Conservation (phyloP, 2,888 invertebrate species). For the Cryptops parisi region DNA sequence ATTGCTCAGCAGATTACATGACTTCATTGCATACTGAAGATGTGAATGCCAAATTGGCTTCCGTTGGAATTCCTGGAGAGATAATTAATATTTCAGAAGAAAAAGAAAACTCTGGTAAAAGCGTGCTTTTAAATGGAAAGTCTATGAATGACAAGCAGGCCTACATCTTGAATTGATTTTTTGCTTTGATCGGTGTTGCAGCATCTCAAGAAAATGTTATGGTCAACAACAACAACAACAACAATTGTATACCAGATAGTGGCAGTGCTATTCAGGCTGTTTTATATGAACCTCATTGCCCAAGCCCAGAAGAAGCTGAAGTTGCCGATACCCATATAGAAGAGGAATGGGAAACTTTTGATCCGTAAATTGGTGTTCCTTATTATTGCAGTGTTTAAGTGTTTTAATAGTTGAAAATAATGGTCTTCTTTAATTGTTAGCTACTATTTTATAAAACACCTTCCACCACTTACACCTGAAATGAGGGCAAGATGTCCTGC, state of each 20-base stretch:
- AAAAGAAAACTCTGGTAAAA: conserved; percentile 4
- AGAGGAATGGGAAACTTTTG: conserved; percentile 63
- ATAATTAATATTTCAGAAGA: background rate
- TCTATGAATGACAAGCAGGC: background rate
- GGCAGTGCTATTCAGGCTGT: conserved; percentile 1
- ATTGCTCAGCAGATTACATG: background rate
- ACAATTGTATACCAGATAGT: background rate
- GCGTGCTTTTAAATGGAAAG: background rate
- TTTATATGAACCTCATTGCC: conserved; percentile 19
- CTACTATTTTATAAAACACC: conserved; percentile 78
- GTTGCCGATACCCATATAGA: conserved; percentile 29
- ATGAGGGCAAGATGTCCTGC: conserved; percentile 63
- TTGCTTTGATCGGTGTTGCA: background rate
- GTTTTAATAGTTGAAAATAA: too few species aligned
- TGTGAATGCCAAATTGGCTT: conserved; percentile 2
- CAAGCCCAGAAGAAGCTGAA: conserved; percentile 24
- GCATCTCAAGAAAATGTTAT: conserved; percentile 1
- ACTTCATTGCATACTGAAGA: background rate
- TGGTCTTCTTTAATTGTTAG: conserved; percentile 24
- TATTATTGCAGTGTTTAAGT: too few species aligned
- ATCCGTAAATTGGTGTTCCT: conserved; percentile 40
- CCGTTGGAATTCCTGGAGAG: conserved; percentile 3
- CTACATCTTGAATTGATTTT: background rate
- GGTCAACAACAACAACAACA: background rate
- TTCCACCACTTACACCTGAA: conserved; percentile 64